These are phyloP conservation scores for Acropternis orthonyx DNA, from an alignment of 2,797 vertebrate species.

Conservation along the genomic window DNA sequence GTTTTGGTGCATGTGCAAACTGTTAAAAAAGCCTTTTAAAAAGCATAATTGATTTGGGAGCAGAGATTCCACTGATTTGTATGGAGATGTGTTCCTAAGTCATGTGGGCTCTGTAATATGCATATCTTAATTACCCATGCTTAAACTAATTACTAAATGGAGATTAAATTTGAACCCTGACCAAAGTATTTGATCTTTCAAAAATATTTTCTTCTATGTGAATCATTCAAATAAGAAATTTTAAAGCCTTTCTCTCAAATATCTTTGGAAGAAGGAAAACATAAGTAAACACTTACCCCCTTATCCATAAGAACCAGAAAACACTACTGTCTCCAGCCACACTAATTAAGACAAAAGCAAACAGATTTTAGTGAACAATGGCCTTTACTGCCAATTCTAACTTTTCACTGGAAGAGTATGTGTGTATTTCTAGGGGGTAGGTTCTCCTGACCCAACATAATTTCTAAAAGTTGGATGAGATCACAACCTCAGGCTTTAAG, in stretches of 20 bases:
- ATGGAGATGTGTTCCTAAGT: background rate
- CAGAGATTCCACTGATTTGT: background rate
- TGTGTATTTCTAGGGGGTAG: background rate
- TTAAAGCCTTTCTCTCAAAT: background rate
- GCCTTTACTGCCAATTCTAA: background rate
- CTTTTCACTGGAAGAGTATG: background rate
- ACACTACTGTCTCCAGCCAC: background rate
- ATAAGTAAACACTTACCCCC: background rate
- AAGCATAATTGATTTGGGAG: background rate
- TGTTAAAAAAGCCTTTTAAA: background rate
- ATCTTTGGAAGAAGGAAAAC: background rate
- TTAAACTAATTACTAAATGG: background rate
- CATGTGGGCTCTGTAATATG: background rate
- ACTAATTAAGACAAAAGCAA: background rate
- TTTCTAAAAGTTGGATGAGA: background rate
- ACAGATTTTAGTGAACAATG: background rate
- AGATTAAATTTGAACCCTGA: background rate
- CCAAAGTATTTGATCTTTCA: background rate
- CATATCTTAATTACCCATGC: rapidly evolving
- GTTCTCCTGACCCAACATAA: background rate
- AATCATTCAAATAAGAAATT: background rate
- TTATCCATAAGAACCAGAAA: background rate
- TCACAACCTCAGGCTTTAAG: constrained; percentile 11
- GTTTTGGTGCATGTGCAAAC: background rate
- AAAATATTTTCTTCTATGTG: background rate